Base-by-base conservation (phyloP, 1,140 invertebrate genomes). In the Contarinia nasturtii region DNA sequence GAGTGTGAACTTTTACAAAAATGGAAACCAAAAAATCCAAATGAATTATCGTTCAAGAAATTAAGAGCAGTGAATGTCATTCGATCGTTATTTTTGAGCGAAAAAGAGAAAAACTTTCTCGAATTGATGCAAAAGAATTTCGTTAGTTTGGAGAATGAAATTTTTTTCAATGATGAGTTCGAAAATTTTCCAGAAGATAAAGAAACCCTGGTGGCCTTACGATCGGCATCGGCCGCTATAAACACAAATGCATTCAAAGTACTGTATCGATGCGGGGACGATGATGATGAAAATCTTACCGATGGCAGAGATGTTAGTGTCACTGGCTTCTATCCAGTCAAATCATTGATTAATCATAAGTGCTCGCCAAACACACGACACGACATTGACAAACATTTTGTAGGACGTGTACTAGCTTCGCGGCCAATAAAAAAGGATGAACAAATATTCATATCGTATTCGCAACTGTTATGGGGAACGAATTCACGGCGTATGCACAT, bases 211-310 rank as follows among this genome's bases (percentile, higher is more conserved):
- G 34, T 7, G 7, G 17, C 12, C 4, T 14, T 46, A 18, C 36
- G 36, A 37, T n/a, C 11, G 11, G 36, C 44, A 36, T 10, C 38
- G 51, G 50, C 51, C 44, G 68, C 71, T 18, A 63, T 82, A 48
- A 76, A 82, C 53, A 74, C 77, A 1, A 82, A 80, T 55, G 74
- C 77, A 5, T 80, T 79, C 53, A 77, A 82, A 65, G 72, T 75
- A 55, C 64, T 21, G 57, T 57, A 21, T 56, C 1, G 63, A 60
- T 40, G n/a, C n/a, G n/a, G n/a, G n/a, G n/a, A n/a, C n/a, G n/a
- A n/a, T n/a, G n/a, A n/a, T n/a, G n/a, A n/a, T n/a, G n/a, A n/a
- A n/a, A n/a, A n/a, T n/a, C n/a, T n/a, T n/a, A n/a, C 63, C 44
- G 55, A 63, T 49, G 45, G 52, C 21, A 63, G 58, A 27, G 74